A percentile compares a stretch with the other conserved stretches of the same genome.
phyloP scores from a whole-genome alignment of 2,113 vertebrate species.

The Typhlomys cinereus region DNA sequence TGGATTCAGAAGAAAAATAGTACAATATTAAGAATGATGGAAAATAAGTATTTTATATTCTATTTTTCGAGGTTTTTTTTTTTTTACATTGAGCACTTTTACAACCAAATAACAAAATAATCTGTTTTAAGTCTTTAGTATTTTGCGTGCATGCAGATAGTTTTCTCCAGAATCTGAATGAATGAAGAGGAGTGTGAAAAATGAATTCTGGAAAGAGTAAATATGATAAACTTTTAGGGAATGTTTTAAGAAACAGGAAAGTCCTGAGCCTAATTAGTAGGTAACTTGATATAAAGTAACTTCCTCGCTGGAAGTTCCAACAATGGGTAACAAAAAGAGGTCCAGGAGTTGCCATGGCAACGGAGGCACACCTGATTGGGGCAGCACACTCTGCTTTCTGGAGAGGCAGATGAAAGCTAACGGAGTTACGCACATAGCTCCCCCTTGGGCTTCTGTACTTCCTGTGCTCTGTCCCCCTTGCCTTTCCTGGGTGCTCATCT shows the following conservation, averaged over 20 bases:
- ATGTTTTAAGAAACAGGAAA: not conserved
- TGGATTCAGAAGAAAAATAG: not conserved
- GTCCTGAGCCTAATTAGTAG: not conserved
- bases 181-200: not conserved
- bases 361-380: not conserved
- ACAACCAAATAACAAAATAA: not conserved
- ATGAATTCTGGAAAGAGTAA: not conserved
- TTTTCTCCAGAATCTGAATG: not conserved
- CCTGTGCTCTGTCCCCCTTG: not conserved
- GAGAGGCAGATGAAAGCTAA: not conserved
- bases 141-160: not conserved
- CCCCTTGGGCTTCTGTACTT: not conserved
- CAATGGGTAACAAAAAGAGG: not conserved
- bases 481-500: too few species aligned
- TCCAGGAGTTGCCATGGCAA: constrained; percentile 15
- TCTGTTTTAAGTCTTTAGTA: not conserved
- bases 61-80: not conserved
- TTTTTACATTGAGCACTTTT: not conserved
- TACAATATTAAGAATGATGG: not conserved
- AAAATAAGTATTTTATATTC: not conserved
- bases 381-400: not conserved
- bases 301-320: constrained; percentile 39
- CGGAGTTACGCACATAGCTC: not conserved
- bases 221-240: not conserved
- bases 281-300: constrained; percentile 25